A percentile compares a stretch with the other conserved stretches of the same genome.
These are phyloP conservation scores for Botrylloides violaceus DNA, from an alignment of 23 tunicate genomes.

Conservation along the genomic window DNA sequence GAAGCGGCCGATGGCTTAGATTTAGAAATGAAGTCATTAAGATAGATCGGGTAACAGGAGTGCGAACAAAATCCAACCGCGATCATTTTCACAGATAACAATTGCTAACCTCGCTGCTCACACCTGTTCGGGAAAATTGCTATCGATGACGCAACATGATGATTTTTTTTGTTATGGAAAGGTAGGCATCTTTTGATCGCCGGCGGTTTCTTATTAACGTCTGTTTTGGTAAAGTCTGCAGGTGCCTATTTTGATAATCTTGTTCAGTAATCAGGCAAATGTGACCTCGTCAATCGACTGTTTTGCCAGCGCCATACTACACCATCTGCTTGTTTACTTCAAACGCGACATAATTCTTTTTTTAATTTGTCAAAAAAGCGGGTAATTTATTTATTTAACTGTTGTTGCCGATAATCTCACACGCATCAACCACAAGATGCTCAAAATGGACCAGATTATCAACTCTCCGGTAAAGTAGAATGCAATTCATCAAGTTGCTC, in stretches of 20 bases:
- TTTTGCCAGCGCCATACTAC: not conserved
- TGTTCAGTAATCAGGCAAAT: not conserved
- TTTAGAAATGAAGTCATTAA: not conserved
- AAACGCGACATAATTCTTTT: not conserved
- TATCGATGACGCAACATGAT: not conserved
- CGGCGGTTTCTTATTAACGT: not conserved
- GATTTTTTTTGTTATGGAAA: not conserved
- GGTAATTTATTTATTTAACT: not conserved
- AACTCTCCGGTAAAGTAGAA: too few relatives aligned
- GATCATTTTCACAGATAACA: constrained; percentile 1
- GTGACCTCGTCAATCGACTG: not conserved
- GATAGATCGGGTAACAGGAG: not conserved
- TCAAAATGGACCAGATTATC: too few relatives aligned
- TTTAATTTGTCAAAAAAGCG: not conserved
- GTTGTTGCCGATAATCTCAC: not conserved
- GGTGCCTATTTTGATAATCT: not conserved
- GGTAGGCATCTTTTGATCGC: not conserved
- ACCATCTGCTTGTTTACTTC: not conserved
- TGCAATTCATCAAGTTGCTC: too few relatives aligned
- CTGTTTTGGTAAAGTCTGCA: not conserved
- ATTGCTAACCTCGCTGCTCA: not conserved
- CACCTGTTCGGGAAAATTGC: not conserved
- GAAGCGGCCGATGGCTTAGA: not conserved
- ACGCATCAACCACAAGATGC: too few relatives aligned
- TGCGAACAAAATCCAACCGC: not conserved